Conservation (phyloP, 2,888 invertebrate genomes). For the Lithosia quadra region DNA sequence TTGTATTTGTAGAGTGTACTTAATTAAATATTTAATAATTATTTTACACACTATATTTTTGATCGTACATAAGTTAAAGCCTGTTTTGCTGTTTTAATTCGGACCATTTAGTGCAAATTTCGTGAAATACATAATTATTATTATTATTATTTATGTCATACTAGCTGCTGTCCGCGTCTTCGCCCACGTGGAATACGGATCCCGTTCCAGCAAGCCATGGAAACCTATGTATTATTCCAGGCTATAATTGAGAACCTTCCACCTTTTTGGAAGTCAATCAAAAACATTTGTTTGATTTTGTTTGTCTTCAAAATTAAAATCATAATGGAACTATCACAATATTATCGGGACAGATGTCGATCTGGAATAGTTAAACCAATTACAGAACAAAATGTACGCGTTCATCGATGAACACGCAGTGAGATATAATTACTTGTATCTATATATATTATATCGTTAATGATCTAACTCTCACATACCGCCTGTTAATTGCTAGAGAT, state of each 20-base stretch:
- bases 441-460: constrained; percentile 4
- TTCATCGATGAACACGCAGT: background rate
- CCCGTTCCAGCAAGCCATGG: too few relatives aligned
- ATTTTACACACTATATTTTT: background rate
- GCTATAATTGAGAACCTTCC: too few relatives aligned
- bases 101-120: too few relatives aligned
- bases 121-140: too few relatives aligned
- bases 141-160: too few relatives aligned
- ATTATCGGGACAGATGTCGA: background rate
- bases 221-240: too few relatives aligned
- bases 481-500: background rate
- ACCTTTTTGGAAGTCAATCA: too few relatives aligned
- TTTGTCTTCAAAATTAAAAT: too few relatives aligned
- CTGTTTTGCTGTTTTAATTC: too few relatives aligned
- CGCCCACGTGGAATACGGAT: too few relatives aligned
- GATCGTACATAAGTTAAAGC: background rate
- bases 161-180: too few relatives aligned
- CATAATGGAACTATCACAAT: background rate
- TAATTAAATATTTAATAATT: background rate
- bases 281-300: too few relatives aligned
- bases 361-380: constrained; percentile 1
- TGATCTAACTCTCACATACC: background rate
- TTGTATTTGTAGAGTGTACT: background rate
- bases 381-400: background rate
- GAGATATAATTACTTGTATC: background rate